A percentile compares a stretch with the other conserved stretches of the same genome.
phyloP scores from a whole-genome alignment of 2,888 invertebrate species.

The Hydraecia micacea region DNA sequence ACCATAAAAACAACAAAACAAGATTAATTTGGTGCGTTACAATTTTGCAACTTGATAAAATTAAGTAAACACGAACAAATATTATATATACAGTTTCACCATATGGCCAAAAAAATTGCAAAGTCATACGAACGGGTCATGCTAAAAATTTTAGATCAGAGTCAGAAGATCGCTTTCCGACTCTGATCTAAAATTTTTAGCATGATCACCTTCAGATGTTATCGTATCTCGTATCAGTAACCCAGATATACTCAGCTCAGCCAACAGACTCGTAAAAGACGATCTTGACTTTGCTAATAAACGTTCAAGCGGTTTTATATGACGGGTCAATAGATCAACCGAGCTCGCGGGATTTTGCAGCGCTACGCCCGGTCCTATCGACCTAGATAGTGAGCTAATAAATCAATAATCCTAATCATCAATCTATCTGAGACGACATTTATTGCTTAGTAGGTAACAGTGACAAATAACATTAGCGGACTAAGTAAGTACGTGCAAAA shows the following conservation, averaged over 20 bases:
- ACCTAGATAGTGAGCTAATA: slow-evolving; percentile 64
- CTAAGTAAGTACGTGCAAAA: slow-evolving; percentile 38
- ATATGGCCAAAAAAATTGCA: neutral
- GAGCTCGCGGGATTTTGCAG: slow-evolving; percentile 64
- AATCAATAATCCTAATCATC: slow-evolving; percentile 70
- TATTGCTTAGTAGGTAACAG: slow-evolving; percentile 61
- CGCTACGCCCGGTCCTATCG: slow-evolving; percentile 54
- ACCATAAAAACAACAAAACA: slow-evolving; percentile 32
- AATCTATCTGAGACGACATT: slow-evolving; percentile 62
- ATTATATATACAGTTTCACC: neutral
- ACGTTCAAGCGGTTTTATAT: slow-evolving; percentile 67
- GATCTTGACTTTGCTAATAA: slow-evolving; percentile 71
- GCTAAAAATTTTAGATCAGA: slow-evolving; percentile 18
- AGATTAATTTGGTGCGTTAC: slow-evolving; percentile 30
- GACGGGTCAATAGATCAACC: slow-evolving; percentile 73
- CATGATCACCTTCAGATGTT: slow-evolving; percentile 52
- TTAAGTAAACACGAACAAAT: neutral
- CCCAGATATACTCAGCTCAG: slow-evolving; percentile 54
- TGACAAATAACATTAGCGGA: slow-evolving; percentile 66
- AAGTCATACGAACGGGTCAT: slow-evolving; percentile 1
- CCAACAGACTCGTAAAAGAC: slow-evolving; percentile 50
- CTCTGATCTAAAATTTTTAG: neutral
- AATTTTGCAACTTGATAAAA: slow-evolving; percentile 18
- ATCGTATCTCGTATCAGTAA: slow-evolving; percentile 58
- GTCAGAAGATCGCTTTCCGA: slow-evolving; percentile 14